Evolutionary conservation across 2,888 invertebrate species (phyloP), one percentile per base, ranked within the genome.

Genomic region (Mechanitis mazaeus): DNA sequence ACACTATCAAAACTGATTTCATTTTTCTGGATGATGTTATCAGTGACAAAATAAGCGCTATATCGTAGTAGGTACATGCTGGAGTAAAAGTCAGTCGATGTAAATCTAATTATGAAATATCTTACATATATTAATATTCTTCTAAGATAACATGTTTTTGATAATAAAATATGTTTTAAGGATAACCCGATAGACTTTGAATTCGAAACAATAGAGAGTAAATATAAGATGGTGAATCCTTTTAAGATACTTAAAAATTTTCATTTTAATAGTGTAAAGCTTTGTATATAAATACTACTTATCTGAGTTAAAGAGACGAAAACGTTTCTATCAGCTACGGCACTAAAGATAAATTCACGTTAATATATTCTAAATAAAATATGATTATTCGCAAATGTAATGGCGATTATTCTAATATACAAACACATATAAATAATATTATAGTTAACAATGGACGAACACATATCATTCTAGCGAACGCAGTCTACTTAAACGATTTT

Each of bases 381-480:
- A 60, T 20, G 28, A 62, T 58, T 59, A 59, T 12, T 61, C 42
- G 47, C 54, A 59, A 60, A 59, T 57, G 47, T 60, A 54, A 53
- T 55, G 54, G 55, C 54, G 55, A 61, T 61, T 67, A 69, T 73
- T 70, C 80, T 83, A 85, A 72, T 78, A 82, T 77, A 83, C 79
- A 83, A 86, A 84, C 76, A 75, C 81, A 84, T 83, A 84, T 81
- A 85, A 82, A 84, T 81, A 79, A 85, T 83, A 79, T 80, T 76
- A 78, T 76, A 81, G 79, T 84, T 81, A 79, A 80, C 77, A 86
- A 85, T 89, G 89, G 90, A 90, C 89, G 89, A 90, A 90, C 90
- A 90, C 87, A 86, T 84, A 80, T 84, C 86, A 87, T 87, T 89
- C 86, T 77, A 86, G 80, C 77, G 87, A 89, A 87, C 88, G 87